Evolutionary conservation across 2,797 vertebrate species (phyloP).

Genomic region (Erethizon dorsatum): DNA sequence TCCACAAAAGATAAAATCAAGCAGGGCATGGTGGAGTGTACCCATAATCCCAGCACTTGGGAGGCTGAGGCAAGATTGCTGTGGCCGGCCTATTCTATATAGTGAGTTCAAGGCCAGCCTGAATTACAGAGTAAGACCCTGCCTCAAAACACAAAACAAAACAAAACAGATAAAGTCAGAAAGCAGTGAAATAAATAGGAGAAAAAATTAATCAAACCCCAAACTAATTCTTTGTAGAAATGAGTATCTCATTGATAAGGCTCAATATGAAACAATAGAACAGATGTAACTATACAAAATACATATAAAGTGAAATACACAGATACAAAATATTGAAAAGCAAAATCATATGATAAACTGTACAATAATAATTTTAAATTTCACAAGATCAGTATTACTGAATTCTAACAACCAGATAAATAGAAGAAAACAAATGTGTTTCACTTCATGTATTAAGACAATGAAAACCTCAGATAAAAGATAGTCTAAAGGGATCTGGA

Average conservation of each 20-base stretch:
- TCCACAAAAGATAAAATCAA: no score
- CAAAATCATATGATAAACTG: not conserved
- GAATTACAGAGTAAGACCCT: not conserved
- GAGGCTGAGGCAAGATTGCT: not conserved
- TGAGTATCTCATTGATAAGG: not conserved
- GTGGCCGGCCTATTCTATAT: not conserved
- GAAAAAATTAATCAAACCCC: not conserved
- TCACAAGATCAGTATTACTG: not conserved
- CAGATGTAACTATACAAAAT: not conserved
- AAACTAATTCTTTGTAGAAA: not conserved
- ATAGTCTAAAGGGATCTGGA: not conserved
- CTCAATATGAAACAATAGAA: not conserved
- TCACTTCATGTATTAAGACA: not conserved
- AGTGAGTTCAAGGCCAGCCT: not conserved
- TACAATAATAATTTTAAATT: constrained; percentile 38
- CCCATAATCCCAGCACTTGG: not conserved
- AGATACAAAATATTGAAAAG: constrained; percentile 24
- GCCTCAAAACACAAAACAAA: not conserved
- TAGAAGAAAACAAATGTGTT: not conserved
- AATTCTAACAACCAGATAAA: not conserved
- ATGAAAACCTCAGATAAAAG: not conserved
- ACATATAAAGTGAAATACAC: not conserved
- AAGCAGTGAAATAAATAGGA: not conserved
- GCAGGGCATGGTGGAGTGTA: not conserved
- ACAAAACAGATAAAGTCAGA: not conserved